These are phyloP conservation scores for Catamblyrhynchus diadema DNA, from an alignment of 2,797 vertebrate species.

Conservation along the genomic window DNA sequence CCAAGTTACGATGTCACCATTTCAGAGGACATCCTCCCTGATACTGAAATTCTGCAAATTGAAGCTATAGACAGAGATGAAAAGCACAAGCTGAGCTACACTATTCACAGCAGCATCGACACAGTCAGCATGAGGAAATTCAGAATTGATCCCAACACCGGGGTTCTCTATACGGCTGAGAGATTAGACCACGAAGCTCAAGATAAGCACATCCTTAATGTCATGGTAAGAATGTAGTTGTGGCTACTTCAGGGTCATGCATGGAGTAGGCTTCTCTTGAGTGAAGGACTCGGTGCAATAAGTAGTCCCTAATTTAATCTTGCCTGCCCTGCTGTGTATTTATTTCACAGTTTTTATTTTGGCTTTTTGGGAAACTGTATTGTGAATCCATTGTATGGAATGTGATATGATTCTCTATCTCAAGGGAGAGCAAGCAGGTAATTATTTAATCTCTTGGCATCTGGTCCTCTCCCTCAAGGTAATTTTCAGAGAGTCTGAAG, in stretches of 20 bases:
- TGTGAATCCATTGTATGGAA: conserved; percentile 8
- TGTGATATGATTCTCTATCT: conserved; percentile 18
- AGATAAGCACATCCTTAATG: conserved; percentile 90
- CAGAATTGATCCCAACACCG: conserved; percentile 85
- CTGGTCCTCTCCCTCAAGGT: conserved; percentile 4
- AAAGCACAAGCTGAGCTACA: conserved; percentile 89
- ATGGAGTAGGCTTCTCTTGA: background rate
- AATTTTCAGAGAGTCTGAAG: conserved; percentile 39
- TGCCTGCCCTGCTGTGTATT: background rate
- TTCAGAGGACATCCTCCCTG: conserved; percentile 88
- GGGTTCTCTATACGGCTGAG: conserved; percentile 86
- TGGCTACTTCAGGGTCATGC: background rate
- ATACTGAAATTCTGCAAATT: conserved; percentile 91
- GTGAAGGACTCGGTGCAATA: background rate
- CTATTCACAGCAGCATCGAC: conserved; percentile 91
- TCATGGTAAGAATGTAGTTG: conserved; percentile 82
- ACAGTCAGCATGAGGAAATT: conserved; percentile 88
- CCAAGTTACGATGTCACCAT: conserved; percentile 88
- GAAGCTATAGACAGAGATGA: conserved; percentile 91
- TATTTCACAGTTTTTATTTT: conserved; percentile 9
- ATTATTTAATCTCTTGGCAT: conserved; percentile 44
- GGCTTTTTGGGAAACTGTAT: background rate
- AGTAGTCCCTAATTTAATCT: conserved; percentile 24
- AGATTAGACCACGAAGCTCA: conserved; percentile 93
- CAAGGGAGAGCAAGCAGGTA: conserved; percentile 23